These are phyloP conservation scores for Pelmatolapia mariae DNA, from an alignment of 2,113 vertebrate genomes.

Conservation along the genomic window DNA sequence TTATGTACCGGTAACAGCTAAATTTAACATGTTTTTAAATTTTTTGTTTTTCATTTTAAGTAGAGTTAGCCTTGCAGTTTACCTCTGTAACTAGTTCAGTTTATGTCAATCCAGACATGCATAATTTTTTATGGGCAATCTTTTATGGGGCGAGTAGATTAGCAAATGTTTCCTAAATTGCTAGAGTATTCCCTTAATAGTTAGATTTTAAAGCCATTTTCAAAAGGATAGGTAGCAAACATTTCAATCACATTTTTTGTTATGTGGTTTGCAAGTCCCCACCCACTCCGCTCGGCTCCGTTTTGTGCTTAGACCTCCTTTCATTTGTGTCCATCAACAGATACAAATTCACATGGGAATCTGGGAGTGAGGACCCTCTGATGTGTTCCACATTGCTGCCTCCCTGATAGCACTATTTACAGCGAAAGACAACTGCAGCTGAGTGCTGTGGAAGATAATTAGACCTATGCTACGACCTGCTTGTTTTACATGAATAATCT, in stretches of 20 bases:
- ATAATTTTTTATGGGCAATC: neutral
- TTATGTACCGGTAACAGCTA: neutral
- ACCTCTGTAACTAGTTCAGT: neutral
- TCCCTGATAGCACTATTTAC: constrained; percentile 61
- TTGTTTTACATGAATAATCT: constrained; percentile 26
- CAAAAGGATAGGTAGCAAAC: neutral
- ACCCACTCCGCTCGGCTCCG: neutral
- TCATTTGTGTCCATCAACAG: constrained; percentile 42
- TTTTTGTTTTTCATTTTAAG: neutral
- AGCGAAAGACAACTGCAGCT: constrained; percentile 55
- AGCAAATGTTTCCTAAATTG: constrained; percentile 8
- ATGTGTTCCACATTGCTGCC: constrained; percentile 53
- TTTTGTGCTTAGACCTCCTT: constrained; percentile 14
- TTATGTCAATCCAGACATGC: neutral
- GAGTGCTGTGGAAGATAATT: constrained; percentile 45
- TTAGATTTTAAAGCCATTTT: neutral
- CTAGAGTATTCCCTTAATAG: neutral
- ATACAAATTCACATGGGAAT: constrained; percentile 55
- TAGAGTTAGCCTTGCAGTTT: neutral
- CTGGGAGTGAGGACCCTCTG: constrained; percentile 34
- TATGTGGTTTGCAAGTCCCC: constrained; percentile 3
- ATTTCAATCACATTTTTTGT: constrained; percentile 23
- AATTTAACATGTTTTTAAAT: neutral
- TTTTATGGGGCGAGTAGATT: neutral
- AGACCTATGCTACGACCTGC: constrained; percentile 17